These are phyloP conservation scores for Lottia gigantea DNA, from an alignment of 2,888 invertebrate species.

Conservation along the genomic window DNA sequence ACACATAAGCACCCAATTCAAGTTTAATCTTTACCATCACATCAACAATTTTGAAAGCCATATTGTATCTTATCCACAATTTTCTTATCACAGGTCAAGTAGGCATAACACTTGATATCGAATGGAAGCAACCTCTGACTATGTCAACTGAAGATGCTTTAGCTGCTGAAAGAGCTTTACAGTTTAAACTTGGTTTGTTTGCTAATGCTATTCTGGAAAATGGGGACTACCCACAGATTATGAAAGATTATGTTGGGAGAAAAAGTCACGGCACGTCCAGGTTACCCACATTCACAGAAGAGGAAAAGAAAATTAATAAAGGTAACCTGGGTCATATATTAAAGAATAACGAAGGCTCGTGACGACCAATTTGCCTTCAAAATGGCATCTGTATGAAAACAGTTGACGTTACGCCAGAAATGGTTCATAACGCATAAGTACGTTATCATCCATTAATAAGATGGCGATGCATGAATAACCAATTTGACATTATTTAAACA, in stretches of 20 bases:
- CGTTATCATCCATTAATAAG: no score
- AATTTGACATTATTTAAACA: no score
- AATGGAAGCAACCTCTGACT: slow-evolving; percentile 54
- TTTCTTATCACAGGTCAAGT: slow-evolving; percentile 40
- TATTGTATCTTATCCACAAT: no score
- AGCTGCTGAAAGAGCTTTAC: slow-evolving; percentile 52
- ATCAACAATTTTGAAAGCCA: no score
- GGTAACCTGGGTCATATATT: slow-evolving; percentile 32
- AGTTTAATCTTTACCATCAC: no score
- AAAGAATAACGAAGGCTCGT: no score
- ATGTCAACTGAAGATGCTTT: slow-evolving; percentile 38
- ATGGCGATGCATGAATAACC: no score
- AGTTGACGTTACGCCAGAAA: no score
- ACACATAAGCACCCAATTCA: no score
- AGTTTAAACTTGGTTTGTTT: slow-evolving; percentile 64
- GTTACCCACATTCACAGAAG: slow-evolving; percentile 60
- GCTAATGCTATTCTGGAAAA: slow-evolving; percentile 60
- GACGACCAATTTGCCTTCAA: no score
- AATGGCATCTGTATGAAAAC: no score
- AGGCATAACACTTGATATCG: slow-evolving; percentile 55
- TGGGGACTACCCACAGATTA: slow-evolving; percentile 71
- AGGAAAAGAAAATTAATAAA: slow-evolving; percentile 50
- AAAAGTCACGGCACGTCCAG: slow-evolving; percentile 46
- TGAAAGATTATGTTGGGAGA: slow-evolving; percentile 48
- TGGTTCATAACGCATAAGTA: no score